Conservation (phyloP, 2,113 vertebrate species). For the Campylomormyrus tamandua region DNA sequence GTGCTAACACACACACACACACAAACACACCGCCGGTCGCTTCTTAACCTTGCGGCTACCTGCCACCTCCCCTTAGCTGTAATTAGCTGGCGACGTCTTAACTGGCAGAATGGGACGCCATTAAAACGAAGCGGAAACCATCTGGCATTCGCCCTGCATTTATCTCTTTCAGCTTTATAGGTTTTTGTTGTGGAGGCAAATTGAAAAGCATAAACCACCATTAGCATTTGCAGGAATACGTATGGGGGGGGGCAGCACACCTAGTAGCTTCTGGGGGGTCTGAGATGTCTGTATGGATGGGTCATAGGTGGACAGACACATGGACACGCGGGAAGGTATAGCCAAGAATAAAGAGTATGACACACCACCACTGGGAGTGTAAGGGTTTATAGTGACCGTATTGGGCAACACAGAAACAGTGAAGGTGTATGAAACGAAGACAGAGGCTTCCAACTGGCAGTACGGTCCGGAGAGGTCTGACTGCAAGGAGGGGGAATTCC, state of each 20-base stretch:
- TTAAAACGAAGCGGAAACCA: neutral
- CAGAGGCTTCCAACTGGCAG: neutral
- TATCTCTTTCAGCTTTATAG: neutral
- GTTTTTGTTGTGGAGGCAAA: constrained; percentile 12
- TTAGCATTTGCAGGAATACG: neutral
- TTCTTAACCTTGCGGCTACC: neutral
- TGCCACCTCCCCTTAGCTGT: neutral
- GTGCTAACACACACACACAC: neutral
- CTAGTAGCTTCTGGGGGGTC: neutral
- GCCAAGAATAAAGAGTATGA: constrained; percentile 24
- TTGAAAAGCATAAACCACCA: neutral
- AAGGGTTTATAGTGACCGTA: neutral
- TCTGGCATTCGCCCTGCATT: neutral
- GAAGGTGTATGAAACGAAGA: neutral
- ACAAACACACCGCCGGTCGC: neutral
- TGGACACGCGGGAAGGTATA: constrained; percentile 12
- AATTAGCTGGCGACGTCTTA: neutral
- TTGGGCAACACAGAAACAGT: neutral
- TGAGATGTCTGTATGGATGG: constrained; percentile 35
- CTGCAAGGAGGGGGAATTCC: neutral
- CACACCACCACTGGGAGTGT: neutral
- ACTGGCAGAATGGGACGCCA: neutral
- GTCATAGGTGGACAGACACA: constrained; percentile 36
- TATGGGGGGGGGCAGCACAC: neutral
- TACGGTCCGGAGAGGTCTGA: neutral